Percentiles rank a stretch among this genome's conserved stretches.
Conservation (phyloP, 2,797 vertebrate genomes). For the Typhlichthys subterraneus region DNA sequence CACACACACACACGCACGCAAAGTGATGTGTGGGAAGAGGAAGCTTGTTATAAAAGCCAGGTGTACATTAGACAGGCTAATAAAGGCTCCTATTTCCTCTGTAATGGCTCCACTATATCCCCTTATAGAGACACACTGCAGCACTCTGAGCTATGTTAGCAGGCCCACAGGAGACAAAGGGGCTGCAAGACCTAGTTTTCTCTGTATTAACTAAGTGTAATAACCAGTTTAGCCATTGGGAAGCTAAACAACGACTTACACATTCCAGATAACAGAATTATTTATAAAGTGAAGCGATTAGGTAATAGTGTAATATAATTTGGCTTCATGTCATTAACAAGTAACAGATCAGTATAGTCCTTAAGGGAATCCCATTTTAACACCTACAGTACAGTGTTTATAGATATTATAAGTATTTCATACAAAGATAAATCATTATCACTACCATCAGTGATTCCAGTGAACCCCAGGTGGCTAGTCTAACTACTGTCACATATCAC, state of each 20-base stretch:
- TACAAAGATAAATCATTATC: too few relatives aligned
- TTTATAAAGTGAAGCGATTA: neutral
- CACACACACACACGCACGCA: neutral
- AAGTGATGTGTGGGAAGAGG: constrained; percentile 14
- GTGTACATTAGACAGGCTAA: constrained; percentile 71
- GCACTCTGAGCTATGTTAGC: constrained; percentile 23
- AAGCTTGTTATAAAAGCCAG: constrained; percentile 68
- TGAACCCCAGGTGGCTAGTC: too few relatives aligned
- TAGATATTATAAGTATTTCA: too few relatives aligned
- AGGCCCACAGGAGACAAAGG: constrained; percentile 39
- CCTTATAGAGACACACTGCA: constrained; percentile 36
- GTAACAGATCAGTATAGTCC: neutral
- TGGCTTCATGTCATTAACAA: constrained; percentile 3
- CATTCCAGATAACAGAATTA: constrained; percentile 7
- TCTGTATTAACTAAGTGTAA: constrained; percentile 11
- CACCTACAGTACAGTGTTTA: too few relatives aligned
- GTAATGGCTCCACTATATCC: constrained; percentile 65
- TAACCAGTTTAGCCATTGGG: neutral
- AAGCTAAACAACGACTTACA: constrained; percentile 21
- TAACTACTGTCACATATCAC: too few relatives aligned
- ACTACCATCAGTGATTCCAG: too few relatives aligned
- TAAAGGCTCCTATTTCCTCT: constrained; percentile 72
- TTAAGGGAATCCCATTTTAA: neutral
- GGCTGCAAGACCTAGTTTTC: constrained; percentile 21
- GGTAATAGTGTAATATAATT: neutral